phyloP scores from a whole-genome alignment of 1,140 invertebrate genomes.

The Rhyzopertha dominica region DNA sequence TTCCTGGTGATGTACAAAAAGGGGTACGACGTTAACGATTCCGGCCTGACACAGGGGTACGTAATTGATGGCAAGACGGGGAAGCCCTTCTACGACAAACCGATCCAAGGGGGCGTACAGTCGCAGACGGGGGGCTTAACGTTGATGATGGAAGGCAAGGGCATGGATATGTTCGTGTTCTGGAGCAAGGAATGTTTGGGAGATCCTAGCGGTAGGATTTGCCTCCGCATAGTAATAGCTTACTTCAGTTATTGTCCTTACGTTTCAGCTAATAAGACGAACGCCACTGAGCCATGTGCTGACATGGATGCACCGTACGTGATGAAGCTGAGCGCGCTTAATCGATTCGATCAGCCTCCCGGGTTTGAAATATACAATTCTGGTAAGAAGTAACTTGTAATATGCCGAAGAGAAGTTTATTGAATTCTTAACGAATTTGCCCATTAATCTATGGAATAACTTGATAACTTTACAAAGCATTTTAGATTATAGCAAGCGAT shows the following conservation, averaged over 20 bases:
- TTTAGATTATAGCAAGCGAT: no score
- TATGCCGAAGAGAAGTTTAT: no score
- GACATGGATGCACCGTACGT: conserved; percentile 65
- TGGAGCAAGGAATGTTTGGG: conserved; percentile 72
- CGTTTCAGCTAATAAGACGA: no score
- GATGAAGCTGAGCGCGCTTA: conserved; percentile 65
- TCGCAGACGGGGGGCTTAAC: conserved; percentile 63
- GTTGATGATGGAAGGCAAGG: conserved; percentile 57
- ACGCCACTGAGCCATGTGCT: conserved; percentile 20
- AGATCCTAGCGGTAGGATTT: no score
- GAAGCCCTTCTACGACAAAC: conserved; percentile 55
- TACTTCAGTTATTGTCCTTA: no score
- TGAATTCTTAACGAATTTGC: no score
- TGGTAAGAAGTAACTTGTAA: conserved; percentile 48
- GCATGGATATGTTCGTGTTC: conserved; percentile 70
- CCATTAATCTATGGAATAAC: no score
- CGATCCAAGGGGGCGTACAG: conserved; percentile 59
- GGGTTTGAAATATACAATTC: conserved; percentile 67
- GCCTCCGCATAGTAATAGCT: no score
- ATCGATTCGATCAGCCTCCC: conserved; percentile 60
- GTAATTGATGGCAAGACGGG: conserved; percentile 68
- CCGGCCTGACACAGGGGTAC: conserved; percentile 55
- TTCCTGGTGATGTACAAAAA: conserved; percentile 75
- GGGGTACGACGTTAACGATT: no score
- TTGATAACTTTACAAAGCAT: no score